Evolutionary conservation across 2,113 vertebrate genomes (phyloP).

Genomic region (Sterrhoptilus dennistouni): DNA sequence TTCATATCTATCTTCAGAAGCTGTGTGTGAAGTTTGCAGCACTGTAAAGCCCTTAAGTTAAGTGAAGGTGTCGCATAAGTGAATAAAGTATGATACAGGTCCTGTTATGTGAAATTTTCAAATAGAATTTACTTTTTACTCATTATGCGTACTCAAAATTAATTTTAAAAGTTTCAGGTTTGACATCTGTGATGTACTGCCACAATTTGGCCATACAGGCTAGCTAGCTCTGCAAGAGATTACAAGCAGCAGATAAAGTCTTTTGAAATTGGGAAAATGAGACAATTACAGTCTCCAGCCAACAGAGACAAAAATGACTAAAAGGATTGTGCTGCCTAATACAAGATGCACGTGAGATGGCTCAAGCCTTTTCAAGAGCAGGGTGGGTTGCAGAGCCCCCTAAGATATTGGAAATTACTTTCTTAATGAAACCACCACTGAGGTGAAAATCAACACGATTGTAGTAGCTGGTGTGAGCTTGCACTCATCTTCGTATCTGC

Average conservation of each 20-base stretch:
- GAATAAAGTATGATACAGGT: background rate
- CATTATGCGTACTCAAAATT: background rate
- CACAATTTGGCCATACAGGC: background rate
- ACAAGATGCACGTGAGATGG: background rate
- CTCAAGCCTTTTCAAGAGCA: background rate
- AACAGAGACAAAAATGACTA: background rate
- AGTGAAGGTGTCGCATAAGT: background rate
- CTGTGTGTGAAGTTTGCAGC: background rate
- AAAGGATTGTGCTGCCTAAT: background rate
- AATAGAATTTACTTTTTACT: background rate
- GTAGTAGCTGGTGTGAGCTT: background rate
- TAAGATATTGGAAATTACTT: background rate
- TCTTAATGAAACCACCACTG: background rate
- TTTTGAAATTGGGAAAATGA: background rate
- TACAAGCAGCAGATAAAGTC: background rate
- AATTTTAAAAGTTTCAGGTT: background rate
- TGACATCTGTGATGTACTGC: background rate
- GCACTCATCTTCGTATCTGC: background rate
- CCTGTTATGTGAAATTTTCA: background rate
- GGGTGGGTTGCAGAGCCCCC: background rate
- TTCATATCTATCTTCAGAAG: conserved; percentile 40
- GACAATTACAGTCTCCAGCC: background rate
- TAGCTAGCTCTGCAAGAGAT: background rate
- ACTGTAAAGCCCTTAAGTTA: background rate
- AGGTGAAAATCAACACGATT: background rate